Percentiles rank a stretch among this genome's conserved stretches.
Conservation (phyloP, 1,140 invertebrate genomes). For the Scaptodrosophila lebanonensis region DNA sequence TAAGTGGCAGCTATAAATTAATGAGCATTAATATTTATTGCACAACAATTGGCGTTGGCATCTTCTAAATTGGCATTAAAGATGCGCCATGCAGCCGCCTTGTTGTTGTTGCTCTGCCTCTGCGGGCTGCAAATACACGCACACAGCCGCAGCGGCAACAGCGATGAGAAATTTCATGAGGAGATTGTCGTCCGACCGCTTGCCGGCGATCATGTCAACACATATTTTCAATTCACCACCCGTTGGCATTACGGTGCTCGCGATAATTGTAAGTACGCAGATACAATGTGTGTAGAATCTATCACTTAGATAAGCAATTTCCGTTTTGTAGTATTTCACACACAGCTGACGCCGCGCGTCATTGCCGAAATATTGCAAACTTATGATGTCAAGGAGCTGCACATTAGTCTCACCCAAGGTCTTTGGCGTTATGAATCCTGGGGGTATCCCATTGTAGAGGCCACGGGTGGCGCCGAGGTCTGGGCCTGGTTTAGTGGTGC, state of each 20-base stretch:
- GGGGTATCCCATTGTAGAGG: slow-evolving; percentile 93
- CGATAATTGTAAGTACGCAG: slow-evolving; percentile 79
- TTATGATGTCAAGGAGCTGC: slow-evolving; percentile 92
- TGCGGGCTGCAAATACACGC: slow-evolving; percentile 5
- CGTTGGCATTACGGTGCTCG: slow-evolving; percentile 81
- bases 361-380: slow-evolving; percentile 92
- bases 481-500: slow-evolving; percentile 90
- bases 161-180: slow-evolving; percentile 85
- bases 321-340: slow-evolving; percentile 84
- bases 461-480: slow-evolving; percentile 94
- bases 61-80: too few relatives aligned
- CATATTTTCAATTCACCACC: slow-evolving; percentile 92
- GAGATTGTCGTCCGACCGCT: slow-evolving; percentile 89
- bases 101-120: slow-evolving; percentile 18
- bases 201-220: slow-evolving; percentile 86
- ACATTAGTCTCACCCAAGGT: slow-evolving; percentile 94
- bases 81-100: slow-evolving; percentile 11
- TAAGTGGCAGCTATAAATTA: slow-evolving; percentile 20
- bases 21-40: slow-evolving; percentile 7
- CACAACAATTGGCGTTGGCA: slow-evolving; percentile 19
- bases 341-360: slow-evolving; percentile 91
- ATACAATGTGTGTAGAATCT: background rate
- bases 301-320: background rate
- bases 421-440: slow-evolving; percentile 94
- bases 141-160: slow-evolving; percentile 1